phyloP scores from a whole-genome alignment of 2,113 vertebrate genomes.

The Rhegmatorhina hoffmannsi region DNA sequence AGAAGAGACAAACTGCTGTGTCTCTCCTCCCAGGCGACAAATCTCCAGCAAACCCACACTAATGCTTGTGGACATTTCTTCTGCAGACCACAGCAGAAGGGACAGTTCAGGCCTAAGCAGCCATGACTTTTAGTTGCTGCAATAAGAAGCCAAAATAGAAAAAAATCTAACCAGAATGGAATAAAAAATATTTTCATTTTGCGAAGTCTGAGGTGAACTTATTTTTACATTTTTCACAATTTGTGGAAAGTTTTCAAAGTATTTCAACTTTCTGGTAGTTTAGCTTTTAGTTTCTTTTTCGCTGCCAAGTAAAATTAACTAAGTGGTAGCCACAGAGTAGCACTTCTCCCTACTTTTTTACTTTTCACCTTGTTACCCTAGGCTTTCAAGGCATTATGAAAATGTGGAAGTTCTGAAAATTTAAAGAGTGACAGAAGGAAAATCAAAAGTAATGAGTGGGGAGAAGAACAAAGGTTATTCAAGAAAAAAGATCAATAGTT shows the following conservation, averaged over 20 bases:
- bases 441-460: neutral
- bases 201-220: neutral
- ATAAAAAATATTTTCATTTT: slow-evolving; percentile 36
- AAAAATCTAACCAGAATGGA: neutral
- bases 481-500: neutral
- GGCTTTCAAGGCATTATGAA: slow-evolving; percentile 42
- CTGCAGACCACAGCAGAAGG: neutral
- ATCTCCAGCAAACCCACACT: neutral
- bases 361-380: neutral
- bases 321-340: neutral
- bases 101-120: neutral
- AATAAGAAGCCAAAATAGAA: neutral
- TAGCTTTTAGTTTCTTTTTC: slow-evolving; percentile 22
- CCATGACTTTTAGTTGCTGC: neutral
- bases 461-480: neutral
- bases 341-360: neutral
- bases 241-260: slow-evolving; percentile 28
- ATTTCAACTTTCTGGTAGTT: neutral
- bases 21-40: neutral
- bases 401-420: slow-evolving; percentile 7
- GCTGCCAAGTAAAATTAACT: slow-evolving; percentile 37
- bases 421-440: neutral
- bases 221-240: neutral
- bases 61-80: neutral
- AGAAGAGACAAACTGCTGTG: fast-evolving